phyloP scores from a whole-genome alignment of 2,113 vertebrate genomes.

The Girardinichthys multiradiatus region DNA sequence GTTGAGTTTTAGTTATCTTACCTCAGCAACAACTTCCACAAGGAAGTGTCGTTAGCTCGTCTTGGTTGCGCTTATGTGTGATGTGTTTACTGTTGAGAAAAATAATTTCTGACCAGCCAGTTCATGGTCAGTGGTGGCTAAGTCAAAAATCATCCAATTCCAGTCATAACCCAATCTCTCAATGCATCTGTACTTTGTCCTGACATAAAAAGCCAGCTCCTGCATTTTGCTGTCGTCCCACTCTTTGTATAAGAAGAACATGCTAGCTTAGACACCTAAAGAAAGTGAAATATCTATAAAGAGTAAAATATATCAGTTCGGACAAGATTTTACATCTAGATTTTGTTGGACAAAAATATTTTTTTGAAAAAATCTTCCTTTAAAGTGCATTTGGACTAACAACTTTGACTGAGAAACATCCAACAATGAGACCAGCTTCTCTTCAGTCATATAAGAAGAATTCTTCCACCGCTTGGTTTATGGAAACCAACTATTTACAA shows the following conservation, averaged over 20 bases:
- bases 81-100: too few species aligned
- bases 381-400: background rate
- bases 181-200: background rate
- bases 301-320: background rate
- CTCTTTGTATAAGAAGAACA: constrained; percentile 14
- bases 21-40: background rate
- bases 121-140: too few species aligned
- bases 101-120: too few species aligned
- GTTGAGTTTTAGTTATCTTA: background rate
- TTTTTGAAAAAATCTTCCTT: constrained; percentile 7
- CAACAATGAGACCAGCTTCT: background rate
- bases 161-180: background rate
- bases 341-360: background rate
- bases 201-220: constrained; percentile 26
- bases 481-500: background rate
- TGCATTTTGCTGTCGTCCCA: constrained; percentile 11
- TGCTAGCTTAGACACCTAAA: background rate
- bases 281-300: constrained; percentile 9
- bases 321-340: too few species aligned
- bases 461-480: too few species aligned
- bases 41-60: background rate
- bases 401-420: background rate
- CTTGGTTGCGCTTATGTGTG: background rate
- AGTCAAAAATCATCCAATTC: background rate
- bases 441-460: too few species aligned